phyloP scores from a whole-genome alignment of 1,140 invertebrate genomes.

The Periplaneta americana region DNA sequence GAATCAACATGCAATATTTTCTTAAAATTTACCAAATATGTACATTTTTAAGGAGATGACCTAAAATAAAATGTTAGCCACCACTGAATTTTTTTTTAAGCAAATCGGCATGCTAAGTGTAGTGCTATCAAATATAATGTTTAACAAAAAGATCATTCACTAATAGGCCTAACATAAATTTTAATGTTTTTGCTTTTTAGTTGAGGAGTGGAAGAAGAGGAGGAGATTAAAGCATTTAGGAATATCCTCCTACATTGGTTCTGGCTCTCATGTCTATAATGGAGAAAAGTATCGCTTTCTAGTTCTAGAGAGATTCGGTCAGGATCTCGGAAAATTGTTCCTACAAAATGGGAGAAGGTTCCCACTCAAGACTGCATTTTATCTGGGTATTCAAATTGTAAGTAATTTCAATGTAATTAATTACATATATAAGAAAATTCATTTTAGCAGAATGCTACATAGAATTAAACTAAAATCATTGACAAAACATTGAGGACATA shows the following conservation, averaged over 20 bases:
- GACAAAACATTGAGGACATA: no score
- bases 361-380: constrained; percentile 70
- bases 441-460: no score
- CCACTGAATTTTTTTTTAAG: neutral
- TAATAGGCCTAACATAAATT: neutral
- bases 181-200: constrained; percentile 45
- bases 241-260: constrained; percentile 81
- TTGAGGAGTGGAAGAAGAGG: constrained; percentile 65
- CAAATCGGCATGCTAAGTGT: neutral
- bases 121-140: no score
- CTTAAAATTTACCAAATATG: no score
- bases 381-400: constrained; percentile 77
- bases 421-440: no score
- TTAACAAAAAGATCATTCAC: neutral
- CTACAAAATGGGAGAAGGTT: constrained; percentile 57
- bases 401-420: constrained; percentile 23
- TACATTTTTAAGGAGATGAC: no score
- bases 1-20: no score
- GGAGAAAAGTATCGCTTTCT: constrained; percentile 81
- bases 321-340: constrained; percentile 81
- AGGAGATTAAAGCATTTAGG: constrained; percentile 69
- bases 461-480: no score
- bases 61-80: constrained; percentile 1
- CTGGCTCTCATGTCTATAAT: constrained; percentile 66
- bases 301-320: constrained; percentile 83